These are phyloP conservation scores for Phyllostomus discolor DNA, from an alignment of 2,113 vertebrate species.

Conservation along the genomic window DNA sequence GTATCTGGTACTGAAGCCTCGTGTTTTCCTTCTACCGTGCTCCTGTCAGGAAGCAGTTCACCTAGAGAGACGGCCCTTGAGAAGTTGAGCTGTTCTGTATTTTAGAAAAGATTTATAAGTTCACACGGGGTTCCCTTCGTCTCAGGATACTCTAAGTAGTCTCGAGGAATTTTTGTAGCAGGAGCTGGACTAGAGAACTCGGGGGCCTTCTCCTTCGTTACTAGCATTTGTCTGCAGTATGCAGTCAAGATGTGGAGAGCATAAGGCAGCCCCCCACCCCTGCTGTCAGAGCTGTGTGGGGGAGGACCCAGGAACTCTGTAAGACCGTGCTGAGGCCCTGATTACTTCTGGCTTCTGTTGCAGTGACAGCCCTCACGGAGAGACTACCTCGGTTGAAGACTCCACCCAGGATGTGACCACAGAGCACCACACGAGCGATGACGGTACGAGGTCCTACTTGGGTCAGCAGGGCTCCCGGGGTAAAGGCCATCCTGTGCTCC, in stretches of 20 bases:
- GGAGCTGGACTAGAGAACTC: not conserved
- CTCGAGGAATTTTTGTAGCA: not conserved
- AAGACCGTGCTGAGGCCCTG: not conserved
- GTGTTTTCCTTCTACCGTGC: not conserved
- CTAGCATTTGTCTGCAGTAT: not conserved
- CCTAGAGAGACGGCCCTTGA: not conserved
- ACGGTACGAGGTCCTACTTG: conserved; percentile 82
- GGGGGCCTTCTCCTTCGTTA: not conserved
- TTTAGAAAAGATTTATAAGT: not conserved
- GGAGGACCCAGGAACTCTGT: not conserved
- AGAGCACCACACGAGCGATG: conserved; percentile 92
- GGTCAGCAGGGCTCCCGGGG: not conserved
- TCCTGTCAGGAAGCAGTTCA: not conserved
- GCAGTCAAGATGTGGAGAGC: not conserved
- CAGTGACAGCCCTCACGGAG: conserved; percentile 94
- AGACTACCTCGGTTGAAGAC: conserved; percentile 91
- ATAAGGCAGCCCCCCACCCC: not conserved
- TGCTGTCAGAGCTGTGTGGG: not conserved
- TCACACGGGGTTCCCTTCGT: not conserved
- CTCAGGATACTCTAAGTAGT: not conserved
- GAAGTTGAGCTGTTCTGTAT: not conserved
- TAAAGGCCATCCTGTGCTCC: not conserved
- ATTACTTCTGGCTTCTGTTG: conserved; percentile 57
- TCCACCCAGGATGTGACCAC: conserved; percentile 86
- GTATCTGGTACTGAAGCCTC: not conserved